Conservation (phyloP, 2,888 invertebrate species). For the Rhimphoctona megacephalus region DNA sequence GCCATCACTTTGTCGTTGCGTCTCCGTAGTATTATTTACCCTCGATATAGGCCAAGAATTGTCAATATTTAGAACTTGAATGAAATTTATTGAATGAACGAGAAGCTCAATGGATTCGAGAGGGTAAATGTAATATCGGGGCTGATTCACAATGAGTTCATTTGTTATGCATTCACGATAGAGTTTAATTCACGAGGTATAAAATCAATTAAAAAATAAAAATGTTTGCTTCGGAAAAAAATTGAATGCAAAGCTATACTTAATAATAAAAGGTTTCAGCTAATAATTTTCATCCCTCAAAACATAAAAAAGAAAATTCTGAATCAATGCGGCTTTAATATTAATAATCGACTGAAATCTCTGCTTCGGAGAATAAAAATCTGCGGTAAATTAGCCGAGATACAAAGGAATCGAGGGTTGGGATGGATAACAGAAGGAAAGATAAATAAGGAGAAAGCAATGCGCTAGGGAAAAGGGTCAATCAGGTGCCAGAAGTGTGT, state of each 20-base stretch:
- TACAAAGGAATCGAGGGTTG: not conserved
- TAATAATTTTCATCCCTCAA: not conserved
- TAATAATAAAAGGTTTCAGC: not conserved
- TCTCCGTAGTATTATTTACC: not conserved
- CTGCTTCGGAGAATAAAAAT: slow-evolving; percentile 3
- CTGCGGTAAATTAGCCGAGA: slow-evolving; percentile 23
- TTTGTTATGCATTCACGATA: not conserved
- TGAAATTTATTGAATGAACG: slow-evolving; percentile 69
- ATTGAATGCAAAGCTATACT: not conserved
- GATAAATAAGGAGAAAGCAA: slow-evolving; percentile 49
- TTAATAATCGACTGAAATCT: slow-evolving; percentile 26
- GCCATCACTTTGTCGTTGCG: not conserved
- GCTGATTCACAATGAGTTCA: not conserved
- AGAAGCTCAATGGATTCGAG: slow-evolving; percentile 44
- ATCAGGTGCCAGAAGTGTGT: slow-evolving; percentile 47
- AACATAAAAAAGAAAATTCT: not conserved
- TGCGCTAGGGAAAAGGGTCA: slow-evolving; percentile 18
- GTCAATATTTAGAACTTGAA: slow-evolving; percentile 71
- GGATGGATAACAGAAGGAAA: slow-evolving; percentile 18
- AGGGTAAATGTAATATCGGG: slow-evolving; percentile 33
- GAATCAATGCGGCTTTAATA: slow-evolving; percentile 11
- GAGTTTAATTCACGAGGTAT: not conserved
- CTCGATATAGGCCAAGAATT: slow-evolving; percentile 69
- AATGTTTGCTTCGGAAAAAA: not conserved
- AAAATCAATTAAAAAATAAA: not conserved